Percentiles rank a stretch among this genome's conserved stretches.
Conservation (phyloP, 2,797 vertebrate species). For the Perodicticus potto region DNA sequence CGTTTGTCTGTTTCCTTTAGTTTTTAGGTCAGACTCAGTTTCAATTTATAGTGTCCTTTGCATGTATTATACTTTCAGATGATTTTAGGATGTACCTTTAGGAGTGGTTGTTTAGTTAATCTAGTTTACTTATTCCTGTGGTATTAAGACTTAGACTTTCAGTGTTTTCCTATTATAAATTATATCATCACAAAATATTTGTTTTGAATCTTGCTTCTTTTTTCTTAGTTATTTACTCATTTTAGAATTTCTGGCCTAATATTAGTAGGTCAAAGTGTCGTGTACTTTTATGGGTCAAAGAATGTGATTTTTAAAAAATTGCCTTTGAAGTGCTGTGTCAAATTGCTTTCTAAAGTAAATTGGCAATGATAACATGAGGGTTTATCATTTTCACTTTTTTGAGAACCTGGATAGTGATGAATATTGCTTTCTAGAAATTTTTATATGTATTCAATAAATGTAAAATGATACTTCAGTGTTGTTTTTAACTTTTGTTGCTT, state of each 20-base stretch:
- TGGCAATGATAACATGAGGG: neutral
- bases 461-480: neutral
- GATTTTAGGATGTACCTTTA: neutral
- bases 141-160: neutral
- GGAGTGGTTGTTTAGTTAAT: neutral
- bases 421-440: neutral
- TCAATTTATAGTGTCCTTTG: neutral
- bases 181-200: neutral
- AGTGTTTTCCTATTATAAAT: constrained; percentile 30
- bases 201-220: neutral
- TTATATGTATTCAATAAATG: constrained; percentile 28
- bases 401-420: neutral
- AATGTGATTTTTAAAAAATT: constrained; percentile 12
- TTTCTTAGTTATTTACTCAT: neutral
- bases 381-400: constrained; percentile 42
- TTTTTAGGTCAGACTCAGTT: neutral
- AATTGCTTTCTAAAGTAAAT: constrained; percentile 25
- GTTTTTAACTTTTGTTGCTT: constrained; percentile 59
- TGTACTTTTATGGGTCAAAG: neutral
- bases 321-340: neutral
- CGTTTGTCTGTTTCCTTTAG: neutral
- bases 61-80: neutral
- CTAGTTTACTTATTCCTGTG: neutral
- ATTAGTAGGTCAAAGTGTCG: constrained; percentile 37
- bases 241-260: constrained; percentile 27